Conservation (phyloP, 2,113 vertebrate genomes). For the Tricholaema leucomelas region DNA sequence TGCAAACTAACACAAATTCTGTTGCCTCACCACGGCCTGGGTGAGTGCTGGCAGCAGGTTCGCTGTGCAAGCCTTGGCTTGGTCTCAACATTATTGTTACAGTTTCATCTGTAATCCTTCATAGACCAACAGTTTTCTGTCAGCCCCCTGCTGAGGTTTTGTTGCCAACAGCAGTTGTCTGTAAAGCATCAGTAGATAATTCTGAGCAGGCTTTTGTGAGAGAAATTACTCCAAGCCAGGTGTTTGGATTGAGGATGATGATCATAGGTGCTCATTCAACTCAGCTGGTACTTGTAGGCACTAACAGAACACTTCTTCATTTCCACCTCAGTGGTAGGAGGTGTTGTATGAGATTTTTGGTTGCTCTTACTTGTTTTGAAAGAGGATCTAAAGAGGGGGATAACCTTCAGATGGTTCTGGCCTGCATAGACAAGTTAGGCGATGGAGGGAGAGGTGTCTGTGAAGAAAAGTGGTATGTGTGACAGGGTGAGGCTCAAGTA, state of each 20-base stretch:
- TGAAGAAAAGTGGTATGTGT: neutral
- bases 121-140: rapidly evolving
- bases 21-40: neutral
- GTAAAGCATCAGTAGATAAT: neutral
- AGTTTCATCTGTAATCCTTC: rapidly evolving
- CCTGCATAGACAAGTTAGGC: neutral
- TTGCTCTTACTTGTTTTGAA: neutral
- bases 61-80: neutral
- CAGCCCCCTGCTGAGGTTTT: rapidly evolving
- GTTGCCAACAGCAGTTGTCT: neutral
- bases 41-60: rapidly evolving
- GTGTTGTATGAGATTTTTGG: neutral
- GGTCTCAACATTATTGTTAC: neutral
- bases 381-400: neutral
- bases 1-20: no score
- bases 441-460: neutral
- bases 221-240: neutral
- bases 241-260: neutral
- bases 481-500: neutral
- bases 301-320: neutral
- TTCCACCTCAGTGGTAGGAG: neutral
- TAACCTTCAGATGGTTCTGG: no score
- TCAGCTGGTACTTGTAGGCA: neutral
- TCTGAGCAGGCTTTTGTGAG: neutral
- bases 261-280: neutral